Percentiles rank a stretch among this genome's conserved stretches.
phyloP scores from a whole-genome alignment of 2,888 invertebrate genomes.

The Mantis religiosa region DNA sequence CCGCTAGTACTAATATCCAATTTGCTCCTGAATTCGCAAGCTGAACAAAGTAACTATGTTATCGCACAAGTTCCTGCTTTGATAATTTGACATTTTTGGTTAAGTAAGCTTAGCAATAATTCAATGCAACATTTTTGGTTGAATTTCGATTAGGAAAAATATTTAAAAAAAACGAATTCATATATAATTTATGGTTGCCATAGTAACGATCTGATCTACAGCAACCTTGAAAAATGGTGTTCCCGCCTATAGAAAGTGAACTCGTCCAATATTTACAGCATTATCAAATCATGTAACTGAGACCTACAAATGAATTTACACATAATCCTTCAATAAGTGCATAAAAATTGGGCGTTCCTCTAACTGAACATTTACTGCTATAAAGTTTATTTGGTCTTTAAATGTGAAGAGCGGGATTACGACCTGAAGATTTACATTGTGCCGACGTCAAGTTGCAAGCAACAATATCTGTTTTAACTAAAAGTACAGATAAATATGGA shows the following conservation, averaged over 20 bases:
- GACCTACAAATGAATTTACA: not conserved
- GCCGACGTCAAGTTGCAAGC: conserved; percentile 11
- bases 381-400: not conserved
- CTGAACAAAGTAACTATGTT: too few species aligned
- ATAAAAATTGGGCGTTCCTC: too few species aligned
- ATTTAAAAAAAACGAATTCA: too few species aligned
- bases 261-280: conserved; percentile 20
- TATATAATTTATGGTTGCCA: conserved; percentile 25
- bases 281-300: not conserved
- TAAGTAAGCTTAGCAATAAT: too few species aligned
- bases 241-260: conserved; percentile 31
- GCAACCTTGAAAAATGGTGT: conserved; percentile 32
- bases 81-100: too few species aligned
- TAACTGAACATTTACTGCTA: too few species aligned
- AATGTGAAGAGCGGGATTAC: conserved; percentile 14
- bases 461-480: not conserved
- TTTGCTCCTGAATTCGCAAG: too few species aligned
- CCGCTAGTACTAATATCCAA: too few species aligned
- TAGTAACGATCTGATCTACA: conserved; percentile 30
- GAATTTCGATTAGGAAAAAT: too few species aligned
- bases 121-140: too few species aligned
- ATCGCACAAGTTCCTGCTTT: too few species aligned
- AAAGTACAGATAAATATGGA: not conserved
- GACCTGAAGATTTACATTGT: conserved; percentile 2
- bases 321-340: too few species aligned